A percentile compares a stretch with the other conserved stretches of the same genome.
Conservation (phyloP, 2,113 vertebrate species). For the Dipodomys stephensi region DNA sequence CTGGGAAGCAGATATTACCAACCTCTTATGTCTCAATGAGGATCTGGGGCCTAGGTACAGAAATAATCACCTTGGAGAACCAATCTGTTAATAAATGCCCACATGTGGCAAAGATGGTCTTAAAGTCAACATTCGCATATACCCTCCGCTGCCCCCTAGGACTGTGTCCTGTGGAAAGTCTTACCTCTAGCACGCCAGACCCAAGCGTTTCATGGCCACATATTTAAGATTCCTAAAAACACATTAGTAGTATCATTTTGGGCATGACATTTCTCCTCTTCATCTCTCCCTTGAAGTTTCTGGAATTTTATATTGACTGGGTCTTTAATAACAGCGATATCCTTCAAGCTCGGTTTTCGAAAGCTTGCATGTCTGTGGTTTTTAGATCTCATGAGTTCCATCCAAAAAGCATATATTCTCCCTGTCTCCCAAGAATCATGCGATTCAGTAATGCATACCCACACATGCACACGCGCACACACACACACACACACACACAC, state of each 20-base stretch:
- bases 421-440: conserved; percentile 30
- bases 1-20: conserved; percentile 5
- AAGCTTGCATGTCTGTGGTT: not conserved
- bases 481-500: too few relatives aligned
- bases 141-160: not conserved
- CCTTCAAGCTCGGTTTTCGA: not conserved
- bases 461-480: too few relatives aligned
- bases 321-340: not conserved
- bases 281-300: not conserved
- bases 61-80: not conserved
- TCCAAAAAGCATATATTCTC: conserved; percentile 46
- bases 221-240: conserved; percentile 37
- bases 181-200: not conserved
- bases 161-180: not conserved
- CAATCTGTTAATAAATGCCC: not conserved
- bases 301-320: not conserved
- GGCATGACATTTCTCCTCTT: not conserved
- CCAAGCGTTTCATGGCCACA: not conserved
- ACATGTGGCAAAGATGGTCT: not conserved
- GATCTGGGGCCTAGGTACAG: not conserved
- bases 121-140: not conserved
- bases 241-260: not conserved
- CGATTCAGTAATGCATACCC: not conserved
- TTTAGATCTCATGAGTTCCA: conserved; percentile 1
- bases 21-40: not conserved